A percentile compares a stretch with the other conserved stretches of the same genome.
Conservation (phyloP, 2,888 invertebrate genomes). For the Gymnosoma rotundatum region DNA sequence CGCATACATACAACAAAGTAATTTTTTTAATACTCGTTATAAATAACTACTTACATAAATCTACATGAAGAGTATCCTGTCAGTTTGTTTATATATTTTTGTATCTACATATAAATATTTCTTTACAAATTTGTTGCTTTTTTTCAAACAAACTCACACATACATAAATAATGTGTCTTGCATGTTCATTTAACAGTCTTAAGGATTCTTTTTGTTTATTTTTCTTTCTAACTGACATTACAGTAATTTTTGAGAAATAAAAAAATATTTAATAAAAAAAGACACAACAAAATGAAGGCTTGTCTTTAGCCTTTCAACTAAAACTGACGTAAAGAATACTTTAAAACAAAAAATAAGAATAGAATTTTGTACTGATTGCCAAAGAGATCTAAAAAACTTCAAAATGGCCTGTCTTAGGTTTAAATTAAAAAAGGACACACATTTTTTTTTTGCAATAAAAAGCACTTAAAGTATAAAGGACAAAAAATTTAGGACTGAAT, state of each 20-base stretch:
- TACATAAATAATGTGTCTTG: not conserved
- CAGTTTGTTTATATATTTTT: slow-evolving; percentile 65
- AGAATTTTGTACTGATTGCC: slow-evolving; percentile 5
- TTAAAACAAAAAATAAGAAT: slow-evolving; percentile 30
- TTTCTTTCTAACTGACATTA: slow-evolving; percentile 46
- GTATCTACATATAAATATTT: slow-evolving; percentile 41
- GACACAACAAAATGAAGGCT: slow-evolving; percentile 56
- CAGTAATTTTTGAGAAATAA: slow-evolving; percentile 54
- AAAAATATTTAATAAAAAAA: slow-evolving; percentile 20
- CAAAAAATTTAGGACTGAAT: slow-evolving; percentile 23
- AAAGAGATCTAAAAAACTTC: slow-evolving; percentile 6
- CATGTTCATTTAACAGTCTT: slow-evolving; percentile 67
- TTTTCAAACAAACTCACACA: not conserved
- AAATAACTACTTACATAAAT: slow-evolving; percentile 12
- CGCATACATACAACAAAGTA: not conserved
- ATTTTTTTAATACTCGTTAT: slow-evolving; percentile 14
- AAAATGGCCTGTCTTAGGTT: slow-evolving; percentile 34
- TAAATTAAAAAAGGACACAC: slow-evolving; percentile 27
- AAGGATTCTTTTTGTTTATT: slow-evolving; percentile 69
- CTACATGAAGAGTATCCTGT: slow-evolving; percentile 56
- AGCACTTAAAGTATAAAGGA: not conserved
- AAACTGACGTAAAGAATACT: slow-evolving; percentile 23
- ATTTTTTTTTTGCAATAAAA: not conserved
- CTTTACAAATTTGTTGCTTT: slow-evolving; percentile 48
- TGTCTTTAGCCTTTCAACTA: slow-evolving; percentile 47